phyloP scores from a whole-genome alignment of 1,140 invertebrate species.

The Penaeus vannamei region DNA sequence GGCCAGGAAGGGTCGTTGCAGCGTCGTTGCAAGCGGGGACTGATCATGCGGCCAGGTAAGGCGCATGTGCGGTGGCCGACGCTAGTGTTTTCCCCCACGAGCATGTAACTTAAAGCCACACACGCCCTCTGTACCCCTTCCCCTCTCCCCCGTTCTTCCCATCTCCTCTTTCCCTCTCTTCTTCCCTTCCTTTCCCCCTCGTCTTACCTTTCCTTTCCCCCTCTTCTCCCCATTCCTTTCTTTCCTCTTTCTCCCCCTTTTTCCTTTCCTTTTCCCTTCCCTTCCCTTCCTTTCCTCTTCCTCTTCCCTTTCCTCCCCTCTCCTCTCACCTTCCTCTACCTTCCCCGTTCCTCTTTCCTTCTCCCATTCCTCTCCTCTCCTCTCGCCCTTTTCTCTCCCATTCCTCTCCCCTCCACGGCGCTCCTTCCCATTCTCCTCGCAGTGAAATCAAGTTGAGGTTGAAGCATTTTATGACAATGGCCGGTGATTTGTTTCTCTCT shows the following conservation, averaged over 20 bases:
- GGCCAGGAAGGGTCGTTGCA: no score
- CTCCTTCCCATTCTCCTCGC: not conserved
- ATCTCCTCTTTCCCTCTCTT: slow-evolving; percentile 28
- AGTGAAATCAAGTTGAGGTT: slow-evolving; percentile 42
- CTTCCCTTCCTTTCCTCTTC: not conserved
- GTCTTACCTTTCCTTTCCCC: slow-evolving; percentile 3
- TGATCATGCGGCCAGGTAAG: no score
- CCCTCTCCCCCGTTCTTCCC: not conserved
- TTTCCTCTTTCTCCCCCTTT: not conserved
- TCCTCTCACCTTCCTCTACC: slow-evolving; percentile 29
- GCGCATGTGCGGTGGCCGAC: no score
- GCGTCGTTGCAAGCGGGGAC: no score
- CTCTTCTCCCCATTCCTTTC: not conserved
- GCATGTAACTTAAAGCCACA: no score
- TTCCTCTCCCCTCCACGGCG: not conserved
- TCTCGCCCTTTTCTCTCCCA: not conserved
- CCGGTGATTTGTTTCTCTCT: slow-evolving; percentile 43
- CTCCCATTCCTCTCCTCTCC: not conserved
- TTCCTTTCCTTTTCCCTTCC: not conserved
- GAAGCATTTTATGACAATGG: slow-evolving; percentile 52
- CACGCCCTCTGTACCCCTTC: not conserved
- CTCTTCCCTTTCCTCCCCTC: slow-evolving; percentile 31
- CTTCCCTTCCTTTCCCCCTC: slow-evolving; percentile 4
- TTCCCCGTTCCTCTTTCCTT: not conserved
- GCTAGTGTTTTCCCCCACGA: no score